These are phyloP conservation scores for Parnassius glacialis DNA, from an alignment of 2,888 invertebrate genomes.

Conservation along the genomic window DNA sequence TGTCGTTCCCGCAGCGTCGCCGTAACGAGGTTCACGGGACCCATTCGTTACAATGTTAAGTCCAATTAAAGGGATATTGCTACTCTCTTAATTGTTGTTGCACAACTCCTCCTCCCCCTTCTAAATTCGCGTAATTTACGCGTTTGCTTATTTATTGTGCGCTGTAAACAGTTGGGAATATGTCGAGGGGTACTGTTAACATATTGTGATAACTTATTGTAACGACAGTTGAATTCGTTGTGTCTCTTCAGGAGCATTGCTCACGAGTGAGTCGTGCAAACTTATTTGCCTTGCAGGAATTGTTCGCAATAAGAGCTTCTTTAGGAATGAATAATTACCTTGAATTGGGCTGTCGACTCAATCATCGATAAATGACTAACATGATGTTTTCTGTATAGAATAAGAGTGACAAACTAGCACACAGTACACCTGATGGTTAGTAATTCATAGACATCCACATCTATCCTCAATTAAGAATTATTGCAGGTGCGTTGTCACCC, in stretches of 20 bases:
- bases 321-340: no score
- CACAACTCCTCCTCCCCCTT: constrained; percentile 43
- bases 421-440: no score
- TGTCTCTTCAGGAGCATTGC: neutral
- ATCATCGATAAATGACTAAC: no score
- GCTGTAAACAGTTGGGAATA: constrained; percentile 3
- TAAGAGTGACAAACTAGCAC: no score
- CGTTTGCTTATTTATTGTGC: constrained; percentile 25
- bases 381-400: no score
- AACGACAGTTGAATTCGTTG: constrained; percentile 6
- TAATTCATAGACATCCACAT: no score
- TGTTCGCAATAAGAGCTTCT: no score
- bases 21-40: constrained; percentile 44
- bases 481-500: no score
- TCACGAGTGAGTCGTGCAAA: neutral
- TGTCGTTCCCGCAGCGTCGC: constrained; percentile 31
- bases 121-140: constrained; percentile 43
- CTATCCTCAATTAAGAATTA: no score
- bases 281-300: no score
- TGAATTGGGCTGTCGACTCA: no score
- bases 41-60: constrained; percentile 51
- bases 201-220: constrained; percentile 4
- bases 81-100: constrained; percentile 55
- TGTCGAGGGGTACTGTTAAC: neutral
- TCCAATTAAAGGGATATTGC: constrained; percentile 57